Conservation (phyloP, 2,113 vertebrate species). For the Phasianus colchicus region DNA sequence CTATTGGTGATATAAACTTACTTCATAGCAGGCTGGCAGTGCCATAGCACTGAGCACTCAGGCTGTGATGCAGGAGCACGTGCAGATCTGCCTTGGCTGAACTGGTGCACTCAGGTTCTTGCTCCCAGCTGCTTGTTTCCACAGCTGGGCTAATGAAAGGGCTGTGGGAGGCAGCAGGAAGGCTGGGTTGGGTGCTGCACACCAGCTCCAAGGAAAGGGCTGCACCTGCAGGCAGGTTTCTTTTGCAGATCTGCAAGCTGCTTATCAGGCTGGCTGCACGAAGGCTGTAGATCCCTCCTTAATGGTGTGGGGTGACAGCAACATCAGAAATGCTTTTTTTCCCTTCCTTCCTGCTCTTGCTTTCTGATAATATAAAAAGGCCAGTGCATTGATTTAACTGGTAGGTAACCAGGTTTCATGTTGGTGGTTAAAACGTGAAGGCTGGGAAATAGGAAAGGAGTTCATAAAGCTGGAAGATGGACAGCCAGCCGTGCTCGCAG, state of each 20-base stretch:
- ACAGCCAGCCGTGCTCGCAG: background rate
- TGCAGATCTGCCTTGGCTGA: too few relatives aligned
- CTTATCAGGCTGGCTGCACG: background rate
- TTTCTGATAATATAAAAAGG: background rate
- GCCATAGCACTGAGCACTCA: too few relatives aligned
- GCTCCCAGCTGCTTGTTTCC: background rate
- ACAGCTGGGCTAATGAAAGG: background rate
- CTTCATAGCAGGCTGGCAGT: background rate
- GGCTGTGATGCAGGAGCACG: too few relatives aligned
- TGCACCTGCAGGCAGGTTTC: background rate
- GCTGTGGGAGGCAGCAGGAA: background rate
- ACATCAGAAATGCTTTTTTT: background rate
- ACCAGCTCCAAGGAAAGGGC: background rate
- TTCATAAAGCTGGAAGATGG: background rate
- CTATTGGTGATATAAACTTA: background rate
- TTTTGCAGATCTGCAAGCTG: background rate
- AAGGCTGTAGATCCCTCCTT: background rate
- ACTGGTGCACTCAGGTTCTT: background rate
- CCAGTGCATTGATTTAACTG: background rate
- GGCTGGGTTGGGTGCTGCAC: background rate
- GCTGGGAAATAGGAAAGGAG: background rate
- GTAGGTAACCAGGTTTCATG: background rate
- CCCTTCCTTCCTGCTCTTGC: background rate
- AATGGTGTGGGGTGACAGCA: background rate
- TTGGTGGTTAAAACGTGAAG: background rate